These are phyloP conservation scores for Cygnus atratus DNA, from an alignment of 2,113 vertebrate species.

Conservation along the genomic window DNA sequence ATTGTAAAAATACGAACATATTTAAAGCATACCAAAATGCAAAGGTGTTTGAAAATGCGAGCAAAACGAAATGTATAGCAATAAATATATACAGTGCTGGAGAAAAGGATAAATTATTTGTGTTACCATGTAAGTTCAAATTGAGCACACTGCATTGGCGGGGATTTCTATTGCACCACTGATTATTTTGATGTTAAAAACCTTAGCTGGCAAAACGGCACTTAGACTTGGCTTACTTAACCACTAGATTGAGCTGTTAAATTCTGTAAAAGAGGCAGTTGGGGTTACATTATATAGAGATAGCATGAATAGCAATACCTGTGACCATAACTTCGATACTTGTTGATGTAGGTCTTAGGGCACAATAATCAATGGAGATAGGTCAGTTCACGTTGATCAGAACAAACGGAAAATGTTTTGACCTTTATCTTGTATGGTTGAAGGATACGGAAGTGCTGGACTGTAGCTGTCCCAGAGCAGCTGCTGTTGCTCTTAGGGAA, in stretches of 20 bases:
- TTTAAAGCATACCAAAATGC: slow-evolving; percentile 34
- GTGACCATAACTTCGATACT: neutral
- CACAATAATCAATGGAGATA: neutral
- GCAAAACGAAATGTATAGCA: neutral
- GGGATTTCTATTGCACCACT: neutral
- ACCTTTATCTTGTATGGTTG: neutral
- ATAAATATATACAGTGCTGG: neutral
- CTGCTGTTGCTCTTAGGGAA: slow-evolving; percentile 10
- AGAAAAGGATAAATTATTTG: neutral
- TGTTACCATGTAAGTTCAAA: slow-evolving; percentile 8
- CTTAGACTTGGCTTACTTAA: neutral
- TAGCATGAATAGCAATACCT: neutral
- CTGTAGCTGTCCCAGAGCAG: slow-evolving; percentile 13
- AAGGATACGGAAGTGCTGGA: neutral
- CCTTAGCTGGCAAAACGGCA: neutral
- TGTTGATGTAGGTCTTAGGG: neutral
- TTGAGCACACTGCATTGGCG: neutral
- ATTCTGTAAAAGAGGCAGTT: neutral
- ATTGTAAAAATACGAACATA: neutral
- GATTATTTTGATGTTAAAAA: neutral
- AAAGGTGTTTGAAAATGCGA: neutral
- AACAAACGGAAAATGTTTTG: neutral
- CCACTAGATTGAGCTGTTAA: neutral
- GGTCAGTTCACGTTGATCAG: neutral
- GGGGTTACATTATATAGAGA: neutral